A percentile compares a stretch with the other conserved stretches of the same genome.
phyloP scores from a whole-genome alignment of 2,113 vertebrate species.

The Penelope pileata region DNA sequence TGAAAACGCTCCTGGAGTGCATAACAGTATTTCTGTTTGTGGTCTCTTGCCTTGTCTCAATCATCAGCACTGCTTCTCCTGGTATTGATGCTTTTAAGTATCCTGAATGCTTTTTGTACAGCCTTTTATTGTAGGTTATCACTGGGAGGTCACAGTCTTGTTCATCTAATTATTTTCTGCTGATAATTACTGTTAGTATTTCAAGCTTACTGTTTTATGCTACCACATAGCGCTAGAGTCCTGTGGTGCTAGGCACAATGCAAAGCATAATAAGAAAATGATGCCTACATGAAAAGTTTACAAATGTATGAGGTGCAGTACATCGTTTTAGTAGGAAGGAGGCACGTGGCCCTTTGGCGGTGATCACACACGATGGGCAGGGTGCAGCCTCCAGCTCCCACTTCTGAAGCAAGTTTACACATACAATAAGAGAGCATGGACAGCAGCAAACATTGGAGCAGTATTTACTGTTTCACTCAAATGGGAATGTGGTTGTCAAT shows the following conservation, averaged over 20 bases:
- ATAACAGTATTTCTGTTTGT: neutral
- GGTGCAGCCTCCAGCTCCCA: neutral
- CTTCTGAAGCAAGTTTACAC: neutral
- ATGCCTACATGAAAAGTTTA: neutral
- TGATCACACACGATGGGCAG: conserved; percentile 7
- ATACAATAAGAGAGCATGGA: neutral
- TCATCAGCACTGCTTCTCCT: neutral
- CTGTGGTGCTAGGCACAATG: neutral
- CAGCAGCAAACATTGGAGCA: neutral
- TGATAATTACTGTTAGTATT: conserved; percentile 55
- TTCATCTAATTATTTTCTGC: conserved; percentile 49
- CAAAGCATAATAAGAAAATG: conserved; percentile 7
- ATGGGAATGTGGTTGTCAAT: neutral
- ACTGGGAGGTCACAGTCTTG: conserved; percentile 40
- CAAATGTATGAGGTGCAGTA: neutral
- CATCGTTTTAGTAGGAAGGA: conserved; percentile 1
- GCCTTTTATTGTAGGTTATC: conserved; percentile 17
- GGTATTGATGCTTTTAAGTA: conserved; percentile 21
- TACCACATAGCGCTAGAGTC: conserved; percentile 4
- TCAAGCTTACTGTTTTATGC: conserved; percentile 38
- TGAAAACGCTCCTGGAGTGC: neutral
- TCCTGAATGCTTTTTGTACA: neutral
- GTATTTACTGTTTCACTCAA: neutral
- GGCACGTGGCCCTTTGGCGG: conserved; percentile 2
- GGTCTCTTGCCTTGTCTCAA: neutral